These are phyloP conservation scores for Mythimna ferrago DNA, from an alignment of 2,888 invertebrate species.

Conservation along the genomic window DNA sequence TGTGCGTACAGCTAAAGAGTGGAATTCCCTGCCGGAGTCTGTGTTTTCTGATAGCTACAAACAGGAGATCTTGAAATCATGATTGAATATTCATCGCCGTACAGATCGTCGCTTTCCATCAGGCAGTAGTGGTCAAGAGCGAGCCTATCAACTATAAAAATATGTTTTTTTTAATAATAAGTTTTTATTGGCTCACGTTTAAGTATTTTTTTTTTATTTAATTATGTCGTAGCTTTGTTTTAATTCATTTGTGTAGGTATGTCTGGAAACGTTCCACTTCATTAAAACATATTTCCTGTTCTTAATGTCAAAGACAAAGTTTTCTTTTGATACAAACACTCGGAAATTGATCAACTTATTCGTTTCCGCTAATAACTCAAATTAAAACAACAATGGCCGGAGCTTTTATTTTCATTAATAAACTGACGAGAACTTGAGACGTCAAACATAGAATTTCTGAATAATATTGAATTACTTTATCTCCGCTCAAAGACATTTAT, in stretches of 20 bases:
- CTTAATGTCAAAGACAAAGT: slow-evolving; percentile 24
- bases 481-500: background rate
- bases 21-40: no score
- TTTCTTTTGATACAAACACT: slow-evolving; percentile 29
- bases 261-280: background rate
- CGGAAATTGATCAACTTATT: slow-evolving; percentile 19
- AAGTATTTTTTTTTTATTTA: no score
- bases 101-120: no score
- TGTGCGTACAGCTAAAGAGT: no score
- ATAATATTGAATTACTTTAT: background rate
- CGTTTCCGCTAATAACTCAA: background rate
- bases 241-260: background rate
- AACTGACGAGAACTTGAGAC: background rate
- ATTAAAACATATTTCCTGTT: slow-evolving; percentile 13
- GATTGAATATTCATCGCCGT: no score
- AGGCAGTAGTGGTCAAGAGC: no score
- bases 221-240: background rate
- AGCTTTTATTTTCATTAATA: background rate
- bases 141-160: no score
- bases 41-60: no score
- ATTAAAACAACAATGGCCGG: background rate
- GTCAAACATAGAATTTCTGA: background rate
- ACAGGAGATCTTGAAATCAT: no score
- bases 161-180: no score
- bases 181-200: no score